These are phyloP conservation scores for Bothrops jararaca DNA, from an alignment of 2,113 vertebrate species.

Conservation along the genomic window DNA sequence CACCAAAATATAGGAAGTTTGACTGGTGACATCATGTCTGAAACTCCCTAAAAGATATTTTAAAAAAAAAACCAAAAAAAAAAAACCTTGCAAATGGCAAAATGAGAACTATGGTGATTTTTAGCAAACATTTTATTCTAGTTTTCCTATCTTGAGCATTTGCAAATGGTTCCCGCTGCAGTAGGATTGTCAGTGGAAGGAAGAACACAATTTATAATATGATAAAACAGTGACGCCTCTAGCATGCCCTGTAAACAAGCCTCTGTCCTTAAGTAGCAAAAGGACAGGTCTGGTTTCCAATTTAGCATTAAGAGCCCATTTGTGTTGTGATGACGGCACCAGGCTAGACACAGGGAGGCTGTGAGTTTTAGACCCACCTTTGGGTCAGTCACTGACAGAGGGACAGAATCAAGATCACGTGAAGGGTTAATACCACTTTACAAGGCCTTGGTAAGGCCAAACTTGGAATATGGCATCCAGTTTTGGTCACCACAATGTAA, in stretches of 20 bases:
- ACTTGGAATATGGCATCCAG: no score
- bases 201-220: background rate
- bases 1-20: slow-evolving; percentile 57
- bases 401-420: no score
- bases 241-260: background rate
- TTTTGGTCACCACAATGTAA: no score
- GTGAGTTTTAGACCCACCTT: background rate
- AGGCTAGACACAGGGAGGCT: background rate
- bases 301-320: background rate
- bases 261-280: background rate
- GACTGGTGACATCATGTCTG: slow-evolving; percentile 56
- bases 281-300: background rate
- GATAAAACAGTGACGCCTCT: background rate
- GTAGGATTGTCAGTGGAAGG: background rate
- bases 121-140: slow-evolving; percentile 24
- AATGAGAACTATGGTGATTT: slow-evolving; percentile 47
- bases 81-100: slow-evolving; percentile 39
- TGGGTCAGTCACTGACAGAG: background rate
- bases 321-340: background rate
- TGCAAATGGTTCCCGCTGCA: slow-evolving; percentile 3
- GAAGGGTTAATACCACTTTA: no score
- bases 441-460: no score
- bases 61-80: background rate
- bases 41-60: slow-evolving; percentile 2
- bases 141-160: background rate